Base-by-base conservation (phyloP, 2,888 invertebrate species). In the Eurytoma adleriae region DNA sequence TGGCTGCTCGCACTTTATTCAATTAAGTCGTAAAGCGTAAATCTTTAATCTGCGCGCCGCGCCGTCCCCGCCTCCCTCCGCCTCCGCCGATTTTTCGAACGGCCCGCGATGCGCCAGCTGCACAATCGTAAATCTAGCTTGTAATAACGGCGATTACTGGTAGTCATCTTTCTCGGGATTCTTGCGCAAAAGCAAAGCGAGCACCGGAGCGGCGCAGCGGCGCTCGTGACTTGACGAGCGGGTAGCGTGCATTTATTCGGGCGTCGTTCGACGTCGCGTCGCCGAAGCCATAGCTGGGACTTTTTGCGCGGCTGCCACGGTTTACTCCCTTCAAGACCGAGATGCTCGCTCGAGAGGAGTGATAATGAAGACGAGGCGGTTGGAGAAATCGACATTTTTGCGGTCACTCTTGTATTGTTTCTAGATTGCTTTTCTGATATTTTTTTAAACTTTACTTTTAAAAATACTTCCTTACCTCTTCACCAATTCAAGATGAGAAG, bases 21-120 rank as follows among this genome's bases (percentile, higher is more conserved):
- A 74, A 80, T 80, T 78, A 78, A 78, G 77, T 80, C 80, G 77
- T 78, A 80, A 80, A 80, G 69, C 59, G 80, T 78, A 74, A 80
- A 78, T 77, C 62, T 59, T 54, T 73, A 68, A 77, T 67, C 56
- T 75, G 48, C 76, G 71, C 68, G 20, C 7, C 40, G 68, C 24
- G 30, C 14, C 56, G 64, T 12, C 12, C 12, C 52, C 18, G 18
- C 14, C 7, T 18, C 52, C 30, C 54, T 30, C 14, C 54, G 3
- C 66, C 59, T 20, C 40, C 12, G 52, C 14, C 64, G 24, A 24
- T 57, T 62, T 62, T 71, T 78, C 50, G 61, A 12, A 12, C 5
- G 56, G 24, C 24, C 24, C 20, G 30, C 30, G 13, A 54, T 40
- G 59, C 48, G 16, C 61, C 62, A 40, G 14, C 27, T 50, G 69